Base-by-base conservation (phyloP, 2,113 vertebrate genomes). In the Halichoerus grypus region DNA sequence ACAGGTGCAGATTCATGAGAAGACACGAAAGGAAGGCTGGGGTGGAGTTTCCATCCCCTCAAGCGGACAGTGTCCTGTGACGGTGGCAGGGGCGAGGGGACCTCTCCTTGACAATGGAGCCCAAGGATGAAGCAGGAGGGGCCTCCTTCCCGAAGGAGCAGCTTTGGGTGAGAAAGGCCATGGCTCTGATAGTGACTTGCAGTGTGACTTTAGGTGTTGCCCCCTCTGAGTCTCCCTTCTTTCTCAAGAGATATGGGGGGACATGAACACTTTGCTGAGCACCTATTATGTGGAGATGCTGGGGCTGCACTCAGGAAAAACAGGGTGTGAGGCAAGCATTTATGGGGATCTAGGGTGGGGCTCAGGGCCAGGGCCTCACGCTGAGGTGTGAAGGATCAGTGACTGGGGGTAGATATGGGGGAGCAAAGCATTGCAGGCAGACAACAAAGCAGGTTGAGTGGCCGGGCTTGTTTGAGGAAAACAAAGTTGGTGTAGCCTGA, bases 181-280 rank as follows among this genome's bases (percentile, higher is more conserved):
- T 61, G 77, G 31, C 13, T 81, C 67, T 65, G 92, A 67, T 1
- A 14, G 33, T 33, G 21, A 28, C 24, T 21, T 1, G 10, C 57
- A 57, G 15, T 22, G 21, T 33, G 3, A 21, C 69, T 46, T 12
- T 0, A 4, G 39, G 22, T 1, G 1, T 3, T 22, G 2, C 7
- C 18, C 74, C 9, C 19, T 77, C 55, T 36, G 88, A 1, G 63
- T 21, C 80, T 84, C 33, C 36, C 9, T 13, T 18, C 76, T 33
- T 83, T 39, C 81, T 90, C 21, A 4, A 22, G 92, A 55, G 59
- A 26, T 18, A 15, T 0, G 9, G 18, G 24, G 31, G 77, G 36
- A 51, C 0, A 69, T 4, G 33, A 18, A 24, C 4, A 6, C 1
- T 22, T 7, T 71, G 53, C 2, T 22, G 91, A 65, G 39, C 28